Evolutionary conservation across 2,888 invertebrate species (phyloP), one percentile per base, ranked within the genome.

Genomic region (Glyphotaelius pellucidus): DNA sequence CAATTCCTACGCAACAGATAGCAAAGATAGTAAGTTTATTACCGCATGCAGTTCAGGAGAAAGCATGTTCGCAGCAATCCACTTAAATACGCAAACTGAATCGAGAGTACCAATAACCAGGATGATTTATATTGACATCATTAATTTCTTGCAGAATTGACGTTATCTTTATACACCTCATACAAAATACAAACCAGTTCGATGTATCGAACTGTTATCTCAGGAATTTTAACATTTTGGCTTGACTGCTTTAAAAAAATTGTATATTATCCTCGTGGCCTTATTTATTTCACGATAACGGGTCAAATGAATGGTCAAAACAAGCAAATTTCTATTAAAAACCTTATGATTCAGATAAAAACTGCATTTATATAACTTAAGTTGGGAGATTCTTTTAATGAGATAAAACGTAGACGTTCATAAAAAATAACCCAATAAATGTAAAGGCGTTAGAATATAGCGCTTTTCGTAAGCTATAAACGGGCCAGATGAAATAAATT

Each of bases 101-200:
- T 81, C 31, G 31, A 81, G 31, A 32, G 85, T 38, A 42, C 38
- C 38, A 85, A 85, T 85, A 38, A 38, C 38, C 81, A 14, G 14
- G 38, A 38, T 85, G 85, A 85, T 85, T 85, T 85, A 85, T 85
- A 38, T 42, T 38, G n/a, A 38, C 85, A 85, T 85, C 85, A n/a
- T 38, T 85, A 85, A 38, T 25, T 81, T 81, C 81, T 32, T 30
- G 85, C n/a, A 32, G n/a, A 85, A 85, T 42, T 85, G n/a, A 38
- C 85, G 38, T 85, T 85, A 85, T 85, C 85, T 85, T 85, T 81
- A 15, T 81, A 81, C 32, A 4, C 31, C 81, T 32, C 15, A 81
- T 12, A 81, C 30, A 81, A 81, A 81, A 14, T 67, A 67, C 67
- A 67, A 67, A 67, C 67, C 67, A 67, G 67, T 67, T 67, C 67